Evolutionary conservation across 92 coral and sea anemone species (phyloP), one percentile per base, ranked within the genome.

Genomic region (Pocillopora grandis): DNA sequence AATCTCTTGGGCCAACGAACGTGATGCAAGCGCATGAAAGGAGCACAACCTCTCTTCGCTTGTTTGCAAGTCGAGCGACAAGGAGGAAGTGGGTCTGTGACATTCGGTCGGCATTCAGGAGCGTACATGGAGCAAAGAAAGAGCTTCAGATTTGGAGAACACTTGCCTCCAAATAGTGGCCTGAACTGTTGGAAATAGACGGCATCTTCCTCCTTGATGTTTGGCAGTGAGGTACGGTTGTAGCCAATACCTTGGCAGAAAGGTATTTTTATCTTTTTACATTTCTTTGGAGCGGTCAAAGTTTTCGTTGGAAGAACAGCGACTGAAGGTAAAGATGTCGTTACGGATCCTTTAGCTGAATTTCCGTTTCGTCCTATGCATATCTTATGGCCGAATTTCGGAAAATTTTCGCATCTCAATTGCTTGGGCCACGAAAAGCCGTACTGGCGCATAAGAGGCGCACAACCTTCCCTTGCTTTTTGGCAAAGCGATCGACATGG

Each of bases 1-100:
- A 96, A 94, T 78, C 93, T 85, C 82, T 94, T 90, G 48, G 99
- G 99, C 99, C 99, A 96, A 37, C 88, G 87, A 92, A 94, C 92
- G 55, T 94, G 95, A 87, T 96, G 90, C 69, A 83, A 84, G 58
- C 89, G 88, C 99, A 96, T 92, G 2, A 92, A 83, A n/a, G 93
- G 91, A 1, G 88, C 87, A 64, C 99, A 96, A 35, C 98, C 99
- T 52, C 79, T 87, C 33, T 95, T 85, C 42, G 99, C 96, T 78
- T 92, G 88, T 58, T 90, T 90, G 18, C 99, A 96, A 4, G 94
- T 79, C 17, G 93, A 83, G 21, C 92, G 87, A 66, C 99, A 96
- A 4, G 99, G 99, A 0, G 95, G 97, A 7, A 96, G 80, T 58
- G 94, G 95, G 19, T 92, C 84, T 35, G 86, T 84, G 79, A 93